A percentile compares a stretch with the other conserved stretches of the same genome.
phyloP scores from a whole-genome alignment of 2,113 vertebrate genomes.

The Odocoileus virginianus region DNA sequence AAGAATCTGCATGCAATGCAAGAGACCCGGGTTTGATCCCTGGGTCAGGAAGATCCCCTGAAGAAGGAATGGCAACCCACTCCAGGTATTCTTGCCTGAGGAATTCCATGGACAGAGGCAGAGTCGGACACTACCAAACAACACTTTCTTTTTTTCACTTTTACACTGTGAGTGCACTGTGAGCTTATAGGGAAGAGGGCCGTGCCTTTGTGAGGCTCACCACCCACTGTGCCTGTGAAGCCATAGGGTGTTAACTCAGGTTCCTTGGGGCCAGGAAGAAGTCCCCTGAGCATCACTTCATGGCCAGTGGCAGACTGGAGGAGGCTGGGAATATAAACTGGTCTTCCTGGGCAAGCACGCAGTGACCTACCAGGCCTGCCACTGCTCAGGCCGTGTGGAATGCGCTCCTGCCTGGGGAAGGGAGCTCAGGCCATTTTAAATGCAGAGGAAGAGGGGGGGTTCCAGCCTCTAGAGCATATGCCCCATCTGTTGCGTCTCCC shows the following conservation, averaged over 20 bases:
- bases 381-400: neutral
- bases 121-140: neutral
- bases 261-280: neutral
- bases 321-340: neutral
- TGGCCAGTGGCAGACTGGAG: neutral
- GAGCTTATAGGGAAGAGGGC: neutral
- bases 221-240: neutral
- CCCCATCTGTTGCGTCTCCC: rapidly evolving
- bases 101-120: neutral
- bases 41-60: neutral
- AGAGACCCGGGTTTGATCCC: neutral
- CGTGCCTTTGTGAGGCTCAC: neutral
- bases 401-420: neutral
- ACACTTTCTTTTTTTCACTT: neutral
- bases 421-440: neutral
- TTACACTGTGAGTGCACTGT: neutral
- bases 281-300: neutral
- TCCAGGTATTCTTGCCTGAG: neutral
- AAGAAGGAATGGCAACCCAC: neutral
- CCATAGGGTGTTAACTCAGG: neutral
- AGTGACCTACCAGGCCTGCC: neutral
- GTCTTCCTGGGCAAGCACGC: neutral
- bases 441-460: neutral
- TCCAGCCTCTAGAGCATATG: neutral
- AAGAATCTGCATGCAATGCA: neutral